A percentile compares a stretch with the other conserved stretches of the same genome.
Evolutionary conservation across 1,140 invertebrate genomes (phyloP).

Genomic region (Pseudoatta argentina): DNA sequence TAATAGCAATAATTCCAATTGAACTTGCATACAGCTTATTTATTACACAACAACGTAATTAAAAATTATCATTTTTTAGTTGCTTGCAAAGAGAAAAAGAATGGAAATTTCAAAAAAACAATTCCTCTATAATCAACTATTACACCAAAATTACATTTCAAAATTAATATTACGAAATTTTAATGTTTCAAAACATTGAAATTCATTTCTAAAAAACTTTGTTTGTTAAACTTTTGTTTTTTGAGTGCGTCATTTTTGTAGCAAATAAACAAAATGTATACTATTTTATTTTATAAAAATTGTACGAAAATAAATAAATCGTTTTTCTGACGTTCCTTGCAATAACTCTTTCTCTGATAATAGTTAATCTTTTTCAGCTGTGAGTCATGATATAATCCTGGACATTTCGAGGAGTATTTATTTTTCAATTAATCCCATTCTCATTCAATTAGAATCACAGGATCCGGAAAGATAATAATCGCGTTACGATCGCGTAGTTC

Average conservation of each 20-base stretch:
- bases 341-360: background rate
- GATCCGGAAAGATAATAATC: conserved; percentile 17
- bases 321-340: background rate
- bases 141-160: too few species aligned
- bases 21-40: background rate
- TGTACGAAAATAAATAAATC: background rate
- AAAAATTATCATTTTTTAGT: too few species aligned
- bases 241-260: too few species aligned
- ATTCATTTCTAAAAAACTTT: too few species aligned
- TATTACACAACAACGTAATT: too few species aligned
- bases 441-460: conserved; percentile 5
- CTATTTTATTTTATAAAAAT: background rate
- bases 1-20: background rate
- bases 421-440: background rate
- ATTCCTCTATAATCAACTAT: too few species aligned
- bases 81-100: too few species aligned
- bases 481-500: background rate
- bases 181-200: too few species aligned
- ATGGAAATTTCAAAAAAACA: too few species aligned
- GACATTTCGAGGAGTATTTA: background rate
- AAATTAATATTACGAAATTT: too few species aligned
- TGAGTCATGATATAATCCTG: background rate
- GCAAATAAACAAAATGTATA: background rate
- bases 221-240: too few species aligned
- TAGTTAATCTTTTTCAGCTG: background rate